Base-by-base conservation (phyloP, 2,797 vertebrate species). In the Sebastes hubbsi region DNA sequence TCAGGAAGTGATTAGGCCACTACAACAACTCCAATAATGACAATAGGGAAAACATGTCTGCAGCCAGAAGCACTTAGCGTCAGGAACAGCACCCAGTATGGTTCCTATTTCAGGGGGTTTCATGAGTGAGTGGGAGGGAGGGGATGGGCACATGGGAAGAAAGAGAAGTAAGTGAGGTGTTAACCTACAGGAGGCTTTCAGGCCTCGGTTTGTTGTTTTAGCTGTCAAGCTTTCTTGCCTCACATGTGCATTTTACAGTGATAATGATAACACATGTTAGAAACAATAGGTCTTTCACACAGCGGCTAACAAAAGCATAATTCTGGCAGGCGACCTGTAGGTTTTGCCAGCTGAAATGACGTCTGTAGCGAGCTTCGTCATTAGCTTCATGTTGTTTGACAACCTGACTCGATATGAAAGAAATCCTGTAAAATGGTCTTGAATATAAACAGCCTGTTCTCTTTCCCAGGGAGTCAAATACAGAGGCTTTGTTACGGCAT, bases 1-100 rank as follows among this genome's bases (percentile, higher is more conserved):
- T 88, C 90, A 92, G 94, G 93, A 93, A 94, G 87, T 85, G 90
- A 95, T 96, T 95, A 94, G 87, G 66, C 86, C 61, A 72, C 81
- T 91, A 92, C 90, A 94, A 91, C 94, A 94, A 89, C 80, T 79
- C 78, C 87, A 89, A 90, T 94, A 92, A 94, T 88, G 88, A 89
- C 87, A 91, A 94, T 88, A 88, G 86, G 76, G 85, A 88, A 91
- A 93, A 89, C 87, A 90, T 94, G 89, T 92, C 87, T 87, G 88
- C 80, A 92, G 91, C 90, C 90, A 90, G 70, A 92, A 89, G 77
- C 84, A 75, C 80, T 95, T 94, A 94, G 86, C 63, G 69, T 94
- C 91, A 89, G 87, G 78, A 85, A 52, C 73, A 38, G 81, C 58
- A 14, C 76, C 67, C 79, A 55, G 88, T 78, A 65, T 89, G 88